These are phyloP conservation scores for Rambutsinella grinnellia DNA, from an alignment of 2,888 invertebrate genomes.

Conservation along the genomic window DNA sequence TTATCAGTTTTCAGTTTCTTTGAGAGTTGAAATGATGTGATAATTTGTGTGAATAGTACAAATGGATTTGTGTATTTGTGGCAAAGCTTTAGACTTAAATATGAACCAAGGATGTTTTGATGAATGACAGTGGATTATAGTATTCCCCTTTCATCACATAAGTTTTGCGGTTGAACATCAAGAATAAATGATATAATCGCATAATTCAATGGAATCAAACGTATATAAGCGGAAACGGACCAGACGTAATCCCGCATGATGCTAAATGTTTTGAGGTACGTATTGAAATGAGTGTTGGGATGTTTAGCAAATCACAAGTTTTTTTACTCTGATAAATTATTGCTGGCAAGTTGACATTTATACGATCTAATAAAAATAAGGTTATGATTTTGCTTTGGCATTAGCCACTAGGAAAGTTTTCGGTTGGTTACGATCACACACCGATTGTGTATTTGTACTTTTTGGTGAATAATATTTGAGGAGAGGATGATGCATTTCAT, in stretches of 20 bases:
- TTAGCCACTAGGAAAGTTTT: neutral
- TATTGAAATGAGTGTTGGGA: neutral
- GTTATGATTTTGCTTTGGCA: conserved; percentile 16
- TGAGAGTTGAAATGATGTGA: neutral
- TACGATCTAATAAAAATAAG: conserved; percentile 45
- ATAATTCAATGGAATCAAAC: neutral
- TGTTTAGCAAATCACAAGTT: conserved; percentile 7
- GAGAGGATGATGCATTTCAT: neutral
- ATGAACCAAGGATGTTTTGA: too few relatives aligned
- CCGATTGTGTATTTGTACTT: neutral
- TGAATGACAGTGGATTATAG: too few relatives aligned
- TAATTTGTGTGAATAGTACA: neutral
- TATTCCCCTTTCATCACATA: too few relatives aligned
- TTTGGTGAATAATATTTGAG: neutral
- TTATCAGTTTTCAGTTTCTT: conserved; percentile 9
- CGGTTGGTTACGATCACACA: neutral
- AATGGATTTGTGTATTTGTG: neutral
- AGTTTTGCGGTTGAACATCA: neutral
- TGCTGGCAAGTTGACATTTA: conserved; percentile 40
- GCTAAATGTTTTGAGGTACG: too few relatives aligned
- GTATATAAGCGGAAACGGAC: neutral
- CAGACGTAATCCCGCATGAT: too few relatives aligned
- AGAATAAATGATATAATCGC: neutral
- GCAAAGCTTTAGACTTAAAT: too few relatives aligned
- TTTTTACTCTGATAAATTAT: conserved; percentile 27